These are phyloP conservation scores for Holacanthella duospinosa DNA, from an alignment of 2,888 invertebrate genomes.

Conservation along the genomic window DNA sequence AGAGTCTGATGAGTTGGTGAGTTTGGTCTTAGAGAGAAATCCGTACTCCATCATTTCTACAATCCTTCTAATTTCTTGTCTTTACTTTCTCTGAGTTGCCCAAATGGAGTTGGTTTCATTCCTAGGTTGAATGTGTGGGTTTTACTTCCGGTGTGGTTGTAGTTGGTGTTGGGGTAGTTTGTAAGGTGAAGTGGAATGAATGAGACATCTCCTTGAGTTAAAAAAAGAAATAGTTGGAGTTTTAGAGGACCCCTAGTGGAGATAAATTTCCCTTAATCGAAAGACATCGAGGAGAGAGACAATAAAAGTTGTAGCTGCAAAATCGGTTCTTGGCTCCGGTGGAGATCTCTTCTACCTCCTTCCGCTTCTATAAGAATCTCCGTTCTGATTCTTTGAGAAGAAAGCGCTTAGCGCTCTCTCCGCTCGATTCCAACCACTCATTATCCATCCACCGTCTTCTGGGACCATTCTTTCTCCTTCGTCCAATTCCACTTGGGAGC, in stretches of 20 bases:
- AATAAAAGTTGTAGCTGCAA: slow-evolving; percentile 38
- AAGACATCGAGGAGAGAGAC: slow-evolving; percentile 33
- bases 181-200: slow-evolving; percentile 3
- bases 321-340: too few relatives aligned
- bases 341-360: background rate
- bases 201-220: background rate
- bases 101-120: too few relatives aligned
- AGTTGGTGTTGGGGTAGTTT: too few relatives aligned
- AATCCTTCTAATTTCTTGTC: too few relatives aligned
- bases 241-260: slow-evolving; percentile 37
- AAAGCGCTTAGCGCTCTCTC: background rate
- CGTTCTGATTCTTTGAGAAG: slow-evolving; percentile 1
- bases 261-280: slow-evolving; percentile 39
- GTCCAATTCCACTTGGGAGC: slow-evolving; percentile 34
- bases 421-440: slow-evolving; percentile 22
- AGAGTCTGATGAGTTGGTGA: too few relatives aligned
- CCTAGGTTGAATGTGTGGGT: too few relatives aligned
- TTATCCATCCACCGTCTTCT: slow-evolving; percentile 34
- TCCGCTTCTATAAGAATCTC: slow-evolving; percentile 7
- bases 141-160: too few relatives aligned
- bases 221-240: slow-evolving; percentile 20
- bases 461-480: slow-evolving; percentile 33
- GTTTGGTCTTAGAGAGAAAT: too few relatives aligned
- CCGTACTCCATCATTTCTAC: too few relatives aligned
- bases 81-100: too few relatives aligned